phyloP scores from a whole-genome alignment of 2,797 vertebrate species.

The Sebastes minor region DNA sequence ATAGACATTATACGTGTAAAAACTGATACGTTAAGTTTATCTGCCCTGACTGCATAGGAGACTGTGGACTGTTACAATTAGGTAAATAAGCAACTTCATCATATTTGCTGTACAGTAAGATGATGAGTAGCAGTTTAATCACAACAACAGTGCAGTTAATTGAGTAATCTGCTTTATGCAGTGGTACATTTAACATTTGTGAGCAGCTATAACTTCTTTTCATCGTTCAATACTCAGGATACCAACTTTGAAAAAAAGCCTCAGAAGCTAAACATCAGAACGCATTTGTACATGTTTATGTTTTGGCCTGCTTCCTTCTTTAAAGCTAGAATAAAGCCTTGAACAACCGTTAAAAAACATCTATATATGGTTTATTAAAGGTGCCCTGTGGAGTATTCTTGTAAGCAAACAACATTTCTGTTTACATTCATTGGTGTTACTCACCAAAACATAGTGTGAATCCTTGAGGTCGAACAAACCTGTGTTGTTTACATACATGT shows the following conservation, averaged over 20 bases:
- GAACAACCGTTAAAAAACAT: background rate
- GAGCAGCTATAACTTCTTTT: background rate
- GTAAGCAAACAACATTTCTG: background rate
- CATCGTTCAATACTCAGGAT: background rate
- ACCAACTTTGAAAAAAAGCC: background rate
- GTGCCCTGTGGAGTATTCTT: conserved; percentile 2
- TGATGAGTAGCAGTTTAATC: background rate
- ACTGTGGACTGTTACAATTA: background rate
- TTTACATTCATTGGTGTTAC: background rate
- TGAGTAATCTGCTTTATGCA: background rate
- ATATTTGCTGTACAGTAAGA: background rate
- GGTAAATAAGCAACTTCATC: background rate
- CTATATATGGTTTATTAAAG: conserved; percentile 14
- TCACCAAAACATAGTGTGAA: background rate
- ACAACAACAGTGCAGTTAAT: background rate
- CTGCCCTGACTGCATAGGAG: background rate
- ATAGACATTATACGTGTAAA: background rate
- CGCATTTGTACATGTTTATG: background rate
- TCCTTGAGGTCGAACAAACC: background rate
- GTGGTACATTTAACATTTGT: background rate
- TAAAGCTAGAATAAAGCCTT: background rate
- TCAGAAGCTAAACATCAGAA: background rate
- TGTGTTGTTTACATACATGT: background rate
- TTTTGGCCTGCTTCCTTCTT: background rate
- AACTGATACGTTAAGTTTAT: background rate